These are phyloP conservation scores for Siniperca chuatsi DNA, from an alignment of 2,113 vertebrate species.

Conservation along the genomic window DNA sequence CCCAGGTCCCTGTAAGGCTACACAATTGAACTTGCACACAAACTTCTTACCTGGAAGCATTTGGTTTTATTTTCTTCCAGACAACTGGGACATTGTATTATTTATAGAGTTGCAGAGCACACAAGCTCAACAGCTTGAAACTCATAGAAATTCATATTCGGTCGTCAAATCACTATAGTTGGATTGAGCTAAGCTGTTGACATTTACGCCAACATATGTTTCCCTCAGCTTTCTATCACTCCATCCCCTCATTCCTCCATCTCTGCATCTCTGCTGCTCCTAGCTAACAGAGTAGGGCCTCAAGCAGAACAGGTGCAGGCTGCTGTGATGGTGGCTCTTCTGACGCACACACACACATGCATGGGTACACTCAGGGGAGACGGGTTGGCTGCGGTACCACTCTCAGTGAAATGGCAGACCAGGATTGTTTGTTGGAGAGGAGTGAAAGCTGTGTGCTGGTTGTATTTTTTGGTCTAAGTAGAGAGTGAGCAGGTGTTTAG, in stretches of 20 bases:
- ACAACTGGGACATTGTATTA: conserved; percentile 57
- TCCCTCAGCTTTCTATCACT: conserved; percentile 35
- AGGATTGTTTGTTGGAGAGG: conserved; percentile 55
- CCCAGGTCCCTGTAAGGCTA: conserved; percentile 7
- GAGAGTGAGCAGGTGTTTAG: conserved; percentile 72
- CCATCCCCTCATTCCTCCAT: conserved; percentile 29
- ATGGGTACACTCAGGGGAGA: conserved; percentile 57
- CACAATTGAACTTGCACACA: conserved; percentile 37
- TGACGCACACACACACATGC: conserved; percentile 24
- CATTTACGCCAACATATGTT: conserved; percentile 60
- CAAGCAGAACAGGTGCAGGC: conserved; percentile 75
- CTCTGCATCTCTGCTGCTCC: conserved; percentile 50
- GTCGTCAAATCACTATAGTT: conserved; percentile 34
- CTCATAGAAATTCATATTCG: conserved; percentile 54
- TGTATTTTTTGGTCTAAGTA: conserved; percentile 47
- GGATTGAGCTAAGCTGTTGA: conserved; percentile 60
- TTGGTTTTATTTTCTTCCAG: conserved; percentile 41
- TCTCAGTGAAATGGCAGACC: conserved; percentile 58
- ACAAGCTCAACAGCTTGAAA: conserved; percentile 43
- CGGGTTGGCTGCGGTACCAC: conserved; percentile 49
- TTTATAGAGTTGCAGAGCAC: conserved; percentile 50
- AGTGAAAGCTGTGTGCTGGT: conserved; percentile 39
- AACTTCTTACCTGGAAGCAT: conserved; percentile 25
- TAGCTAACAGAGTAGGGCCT: conserved; percentile 54
- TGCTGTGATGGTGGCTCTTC: conserved; percentile 66